Base-by-base conservation (phyloP, 2,113 vertebrate species). In the Muntiacus reevesi region DNA sequence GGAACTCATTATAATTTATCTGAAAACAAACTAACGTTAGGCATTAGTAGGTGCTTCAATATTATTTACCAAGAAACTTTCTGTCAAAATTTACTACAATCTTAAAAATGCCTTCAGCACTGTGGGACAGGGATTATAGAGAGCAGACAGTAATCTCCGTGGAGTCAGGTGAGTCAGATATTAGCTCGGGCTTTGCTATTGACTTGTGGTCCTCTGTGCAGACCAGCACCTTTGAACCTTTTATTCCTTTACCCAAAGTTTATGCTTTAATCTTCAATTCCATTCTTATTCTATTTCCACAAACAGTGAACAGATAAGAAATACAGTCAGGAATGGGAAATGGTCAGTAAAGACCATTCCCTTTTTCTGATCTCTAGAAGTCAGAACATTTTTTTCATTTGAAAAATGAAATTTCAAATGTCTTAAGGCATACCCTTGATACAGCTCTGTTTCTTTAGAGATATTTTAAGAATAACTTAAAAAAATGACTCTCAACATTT, bases 401-500 rank as follows among this genome's bases (percentile, higher is more conserved):
- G 67, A 74, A 89, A 96, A 96, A 62, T 81, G 52, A 91, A 96
- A 87, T 79, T 96, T 94, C 25, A 85, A 96, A 97, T 89, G 71
- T 50, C 8, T 14, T 87, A 87, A 23, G 17, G 30, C 57, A 83
- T 45, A 94, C 3, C 11, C n/a, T 12, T 71, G 84, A 84, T 89
- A 86, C 13, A 94, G 3, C 16, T 96, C 67, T 93, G 19, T 79
- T 87, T 97, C 36, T 95, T 60, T 91, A 93, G 47, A 89, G 62
- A 81, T 60, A n/a, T 79, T 67, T 55, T 57, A 83, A 23, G 17
- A 89, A 33, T 84, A 55, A 96, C 82, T 95, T 93, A 47, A 94
- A 97, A 94, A 17, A 95, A 23, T 33, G 27, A 95, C 92, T 97
- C 6, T 54, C 55, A 95, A 87, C 16, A 93, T 94, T 96, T 95